A percentile compares a stretch with the other conserved stretches of the same genome.
Conservation (phyloP, 2,888 invertebrate species). For the Hyposoter didymator region DNA sequence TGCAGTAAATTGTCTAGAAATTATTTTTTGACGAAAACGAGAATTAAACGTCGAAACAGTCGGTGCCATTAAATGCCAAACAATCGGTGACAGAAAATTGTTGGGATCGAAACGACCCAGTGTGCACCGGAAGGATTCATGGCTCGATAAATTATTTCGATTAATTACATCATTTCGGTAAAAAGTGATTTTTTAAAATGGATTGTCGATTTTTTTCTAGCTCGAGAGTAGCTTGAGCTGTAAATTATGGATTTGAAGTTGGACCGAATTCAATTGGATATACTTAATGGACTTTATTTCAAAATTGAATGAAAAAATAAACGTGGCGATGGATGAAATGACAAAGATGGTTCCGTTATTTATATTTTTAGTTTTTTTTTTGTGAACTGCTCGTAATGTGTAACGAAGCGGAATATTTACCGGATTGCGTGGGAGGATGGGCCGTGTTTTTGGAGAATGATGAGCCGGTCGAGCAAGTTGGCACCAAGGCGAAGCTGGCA, state of each 20-base stretch:
- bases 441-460: conserved; percentile 79
- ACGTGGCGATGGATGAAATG: not conserved
- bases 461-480: conserved; percentile 78
- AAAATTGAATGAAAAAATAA: not conserved
- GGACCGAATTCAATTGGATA: not conserved
- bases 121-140: too few species aligned
- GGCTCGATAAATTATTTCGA: too few species aligned
- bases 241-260: too few species aligned
- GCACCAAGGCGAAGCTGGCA: conserved; percentile 81
- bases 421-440: conserved; percentile 66
- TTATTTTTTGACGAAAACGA: too few species aligned
- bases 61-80: too few species aligned
- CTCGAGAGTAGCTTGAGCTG: too few species aligned
- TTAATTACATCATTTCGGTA: too few species aligned
- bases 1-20: too few species aligned
- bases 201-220: too few species aligned
- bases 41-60: not conserved
- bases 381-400: not conserved
- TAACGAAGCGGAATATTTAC: conserved; percentile 35
- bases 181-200: too few species aligned
- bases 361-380: not conserved
- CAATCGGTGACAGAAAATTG: too few species aligned
- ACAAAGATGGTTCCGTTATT: not conserved
- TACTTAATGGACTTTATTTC: not conserved
- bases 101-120: not conserved